Percentiles rank a stretch among this genome's conserved stretches.
Evolutionary conservation across 2,113 vertebrate genomes (phyloP).

Genomic region (Cyprinodon tularosa): DNA sequence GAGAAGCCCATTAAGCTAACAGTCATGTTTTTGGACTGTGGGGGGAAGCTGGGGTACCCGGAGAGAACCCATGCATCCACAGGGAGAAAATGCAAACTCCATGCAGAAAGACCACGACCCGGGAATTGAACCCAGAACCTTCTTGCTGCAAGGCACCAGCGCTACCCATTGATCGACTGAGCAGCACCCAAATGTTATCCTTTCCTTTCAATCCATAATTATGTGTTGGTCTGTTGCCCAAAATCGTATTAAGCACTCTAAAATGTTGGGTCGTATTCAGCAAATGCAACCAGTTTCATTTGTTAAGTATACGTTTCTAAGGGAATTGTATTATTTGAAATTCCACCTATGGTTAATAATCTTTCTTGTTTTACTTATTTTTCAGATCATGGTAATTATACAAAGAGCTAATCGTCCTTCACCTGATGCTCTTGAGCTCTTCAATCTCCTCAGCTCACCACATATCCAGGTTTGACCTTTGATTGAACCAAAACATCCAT

Average conservation of each 20-base stretch:
- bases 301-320: background rate
- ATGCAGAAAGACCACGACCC: too few relatives aligned
- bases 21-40: too few relatives aligned
- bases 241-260: background rate
- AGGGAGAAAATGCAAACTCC: too few relatives aligned
- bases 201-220: too few relatives aligned
- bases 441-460: conserved; percentile 77
- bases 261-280: background rate
- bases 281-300: background rate
- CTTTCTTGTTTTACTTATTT: background rate
- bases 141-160: too few relatives aligned
- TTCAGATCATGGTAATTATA: conserved; percentile 58
- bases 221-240: too few relatives aligned
- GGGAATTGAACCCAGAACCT: too few relatives aligned
- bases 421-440: conserved; percentile 83
- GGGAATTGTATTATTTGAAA: background rate
- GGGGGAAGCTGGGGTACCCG: too few relatives aligned
- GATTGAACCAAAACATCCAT: background rate
- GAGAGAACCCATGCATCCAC: too few relatives aligned
- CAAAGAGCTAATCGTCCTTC: conserved; percentile 60
- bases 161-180: too few relatives aligned
- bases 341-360: background rate
- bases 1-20: too few relatives aligned
- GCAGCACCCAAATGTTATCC: too few relatives aligned
- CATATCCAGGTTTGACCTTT: conserved; percentile 81